These are phyloP conservation scores for Cinclus cinclus DNA, from an alignment of 2,113 vertebrate species.

Conservation along the genomic window DNA sequence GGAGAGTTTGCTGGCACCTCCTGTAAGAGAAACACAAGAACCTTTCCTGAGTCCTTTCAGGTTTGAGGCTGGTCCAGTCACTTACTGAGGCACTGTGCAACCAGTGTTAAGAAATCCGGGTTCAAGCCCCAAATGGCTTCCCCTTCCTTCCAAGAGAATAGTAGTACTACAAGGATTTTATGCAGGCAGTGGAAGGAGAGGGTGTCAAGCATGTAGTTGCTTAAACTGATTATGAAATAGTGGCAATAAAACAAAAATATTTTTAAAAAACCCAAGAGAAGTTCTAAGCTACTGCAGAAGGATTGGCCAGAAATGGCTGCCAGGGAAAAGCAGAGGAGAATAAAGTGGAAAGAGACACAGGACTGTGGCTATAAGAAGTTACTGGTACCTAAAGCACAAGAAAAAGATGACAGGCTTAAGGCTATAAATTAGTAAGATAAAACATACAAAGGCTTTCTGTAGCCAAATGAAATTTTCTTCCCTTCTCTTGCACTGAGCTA, in stretches of 20 bases:
- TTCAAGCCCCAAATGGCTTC: background rate
- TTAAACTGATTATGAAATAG: background rate
- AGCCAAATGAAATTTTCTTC: background rate
- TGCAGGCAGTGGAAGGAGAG: background rate
- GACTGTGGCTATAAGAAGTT: background rate
- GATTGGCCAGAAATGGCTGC: background rate
- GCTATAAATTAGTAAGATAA: background rate
- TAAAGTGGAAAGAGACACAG: background rate
- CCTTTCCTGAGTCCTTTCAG: background rate
- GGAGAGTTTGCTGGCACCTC: constrained; percentile 77
- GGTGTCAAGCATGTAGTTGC: background rate
- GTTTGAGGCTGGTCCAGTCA: background rate
- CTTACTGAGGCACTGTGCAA: background rate
- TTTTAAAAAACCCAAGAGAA: background rate
- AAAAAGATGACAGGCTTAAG: background rate
- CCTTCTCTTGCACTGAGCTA: background rate
- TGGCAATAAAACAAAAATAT: background rate
- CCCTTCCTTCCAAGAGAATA: background rate
- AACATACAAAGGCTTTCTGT: background rate
- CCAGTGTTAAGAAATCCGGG: background rate
- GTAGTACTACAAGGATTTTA: background rate
- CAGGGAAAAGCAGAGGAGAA: background rate
- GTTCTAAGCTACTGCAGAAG: background rate
- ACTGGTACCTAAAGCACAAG: background rate
- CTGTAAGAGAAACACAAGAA: constrained; percentile 68